Conservation (phyloP, 2,797 vertebrate species). For the Eutrigla gurnardus region DNA sequence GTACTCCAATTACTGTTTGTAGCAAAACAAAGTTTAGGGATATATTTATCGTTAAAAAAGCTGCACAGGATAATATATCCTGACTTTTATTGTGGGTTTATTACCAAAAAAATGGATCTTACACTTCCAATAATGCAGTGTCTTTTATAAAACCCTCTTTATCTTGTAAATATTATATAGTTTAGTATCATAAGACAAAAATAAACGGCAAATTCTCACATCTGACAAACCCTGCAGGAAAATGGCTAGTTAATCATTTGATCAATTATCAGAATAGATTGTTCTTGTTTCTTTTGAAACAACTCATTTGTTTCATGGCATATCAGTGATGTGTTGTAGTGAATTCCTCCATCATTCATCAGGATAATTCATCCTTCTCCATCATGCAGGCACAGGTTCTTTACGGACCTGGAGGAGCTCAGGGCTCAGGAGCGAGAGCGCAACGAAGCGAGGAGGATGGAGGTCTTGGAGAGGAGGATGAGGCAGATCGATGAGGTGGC, state of each 20-base stretch:
- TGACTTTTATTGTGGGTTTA: too few species aligned
- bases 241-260: not conserved
- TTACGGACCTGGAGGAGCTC: conserved; percentile 76
- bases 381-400: conserved; percentile 78
- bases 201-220: not conserved
- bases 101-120: too few species aligned
- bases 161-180: not conserved
- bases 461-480: conserved; percentile 81
- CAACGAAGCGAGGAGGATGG: conserved; percentile 62
- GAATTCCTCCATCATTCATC: not conserved
- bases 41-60: too few species aligned
- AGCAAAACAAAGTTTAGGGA: too few species aligned
- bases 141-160: too few species aligned
- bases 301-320: not conserved
- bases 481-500: conserved; percentile 75
- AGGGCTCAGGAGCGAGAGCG: conserved; percentile 74
- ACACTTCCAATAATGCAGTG: too few species aligned
- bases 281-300: not conserved
- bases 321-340: not conserved
- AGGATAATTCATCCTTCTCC: not conserved
- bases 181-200: not conserved
- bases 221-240: not conserved
- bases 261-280: not conserved
- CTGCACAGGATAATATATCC: too few species aligned
- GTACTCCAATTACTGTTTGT: too few species aligned